phyloP scores from a whole-genome alignment of 1,140 invertebrate species.

The Lepidotrigona ventralis region DNA sequence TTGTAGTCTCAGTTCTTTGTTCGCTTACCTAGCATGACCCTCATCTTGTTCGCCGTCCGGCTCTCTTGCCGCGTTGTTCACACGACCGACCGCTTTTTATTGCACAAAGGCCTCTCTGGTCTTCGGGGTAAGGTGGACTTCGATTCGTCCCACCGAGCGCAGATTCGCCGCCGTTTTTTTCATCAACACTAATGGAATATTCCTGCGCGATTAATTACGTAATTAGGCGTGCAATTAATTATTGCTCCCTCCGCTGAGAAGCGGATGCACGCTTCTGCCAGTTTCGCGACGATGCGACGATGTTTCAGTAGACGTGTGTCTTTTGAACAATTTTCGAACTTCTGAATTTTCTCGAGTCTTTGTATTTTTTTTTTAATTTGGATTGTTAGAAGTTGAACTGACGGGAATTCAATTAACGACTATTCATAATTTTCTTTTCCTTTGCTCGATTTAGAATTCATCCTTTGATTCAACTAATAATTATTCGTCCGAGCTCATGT shows the following conservation, averaged over 20 bases:
- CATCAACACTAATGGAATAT: not conserved
- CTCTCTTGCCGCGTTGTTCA: constrained; percentile 32
- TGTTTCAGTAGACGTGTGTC: too few species aligned
- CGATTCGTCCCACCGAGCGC: constrained; percentile 32
- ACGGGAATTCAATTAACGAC: too few species aligned
- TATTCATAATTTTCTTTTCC: too few species aligned
- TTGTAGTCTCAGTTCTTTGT: constrained; percentile 42
- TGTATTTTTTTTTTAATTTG: too few species aligned
- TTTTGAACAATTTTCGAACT: too few species aligned
- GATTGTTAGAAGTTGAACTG: too few species aligned
- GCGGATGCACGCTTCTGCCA: not conserved
- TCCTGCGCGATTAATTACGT: constrained; percentile 10
- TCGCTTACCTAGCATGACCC: constrained; percentile 52
- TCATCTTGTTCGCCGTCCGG: constrained; percentile 46
- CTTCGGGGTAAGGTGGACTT: constrained; percentile 17
- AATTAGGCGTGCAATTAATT: constrained; percentile 4
- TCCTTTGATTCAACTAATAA: too few species aligned
- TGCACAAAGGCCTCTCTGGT: constrained; percentile 2
- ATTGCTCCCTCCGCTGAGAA: not conserved
- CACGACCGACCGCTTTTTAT: constrained; percentile 40
- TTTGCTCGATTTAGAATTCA: too few species aligned
- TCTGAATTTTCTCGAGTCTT: too few species aligned
- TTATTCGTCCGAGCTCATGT: too few species aligned
- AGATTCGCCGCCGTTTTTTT: constrained; percentile 26
- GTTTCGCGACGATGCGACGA: not conserved